A percentile compares a stretch with the other conserved stretches of the same genome.
These are phyloP conservation scores for Drosophila lini DNA, from an alignment of 1,140 invertebrate genomes.

Conservation along the genomic window DNA sequence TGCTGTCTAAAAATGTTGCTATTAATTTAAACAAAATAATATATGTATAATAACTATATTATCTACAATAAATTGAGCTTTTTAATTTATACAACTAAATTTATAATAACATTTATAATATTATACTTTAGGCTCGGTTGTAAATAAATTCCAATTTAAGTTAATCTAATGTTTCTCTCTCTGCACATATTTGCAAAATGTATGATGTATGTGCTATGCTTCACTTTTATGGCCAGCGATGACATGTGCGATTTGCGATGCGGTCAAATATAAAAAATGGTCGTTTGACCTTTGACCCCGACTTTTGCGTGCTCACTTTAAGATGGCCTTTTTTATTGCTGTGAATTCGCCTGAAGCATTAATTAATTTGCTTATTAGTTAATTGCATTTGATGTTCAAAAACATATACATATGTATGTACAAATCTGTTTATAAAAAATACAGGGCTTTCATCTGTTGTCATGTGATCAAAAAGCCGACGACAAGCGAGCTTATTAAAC, in stretches of 20 bases:
- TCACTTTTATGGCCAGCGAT: slow-evolving; percentile 12
- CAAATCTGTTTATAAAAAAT: background rate
- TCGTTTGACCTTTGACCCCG: slow-evolving; percentile 68
- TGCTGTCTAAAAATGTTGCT: no score
- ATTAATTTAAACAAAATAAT: no score
- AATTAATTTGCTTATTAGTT: slow-evolving; percentile 64
- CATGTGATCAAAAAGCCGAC: slow-evolving; percentile 58
- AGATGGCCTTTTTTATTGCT: slow-evolving; percentile 42
- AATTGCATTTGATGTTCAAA: slow-evolving; percentile 55
- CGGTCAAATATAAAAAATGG: slow-evolving; percentile 30
- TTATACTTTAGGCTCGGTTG: no score
- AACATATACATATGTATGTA: background rate
- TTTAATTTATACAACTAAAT: no score
- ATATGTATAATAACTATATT: no score
- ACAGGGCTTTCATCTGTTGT: slow-evolving; percentile 30
- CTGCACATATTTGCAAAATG: background rate
- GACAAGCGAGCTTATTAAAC: slow-evolving; percentile 55
- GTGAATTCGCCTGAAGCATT: slow-evolving; percentile 47
- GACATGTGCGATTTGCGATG: slow-evolving; percentile 39
- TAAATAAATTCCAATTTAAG: background rate
- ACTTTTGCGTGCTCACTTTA: slow-evolving; percentile 45
- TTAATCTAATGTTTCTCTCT: background rate
- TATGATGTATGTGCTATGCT: slow-evolving; percentile 7
- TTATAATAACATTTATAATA: no score
- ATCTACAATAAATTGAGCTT: no score